Conservation (phyloP, 37 sponge, comb jelly and placozoan species). For the Agelas oroides region DNA sequence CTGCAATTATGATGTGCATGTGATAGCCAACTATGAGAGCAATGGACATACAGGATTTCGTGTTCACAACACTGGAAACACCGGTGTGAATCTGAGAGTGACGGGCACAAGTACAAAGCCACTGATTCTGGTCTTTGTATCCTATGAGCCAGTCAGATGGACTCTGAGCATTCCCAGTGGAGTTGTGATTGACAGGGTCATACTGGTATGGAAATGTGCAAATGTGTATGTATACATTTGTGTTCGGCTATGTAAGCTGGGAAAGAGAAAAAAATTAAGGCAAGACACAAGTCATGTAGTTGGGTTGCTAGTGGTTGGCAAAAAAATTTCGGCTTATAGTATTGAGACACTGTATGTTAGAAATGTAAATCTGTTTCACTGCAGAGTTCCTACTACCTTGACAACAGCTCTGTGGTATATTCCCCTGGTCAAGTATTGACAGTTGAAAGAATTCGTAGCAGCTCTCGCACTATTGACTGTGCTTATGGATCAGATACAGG, state of each 20-base stretch:
- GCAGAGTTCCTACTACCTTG: not conserved
- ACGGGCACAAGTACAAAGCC: not conserved
- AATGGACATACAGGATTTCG: not conserved
- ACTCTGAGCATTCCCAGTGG: slow-evolving; percentile 11
- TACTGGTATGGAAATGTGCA: slow-evolving; percentile 2
- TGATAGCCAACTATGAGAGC: slow-evolving; percentile 19
- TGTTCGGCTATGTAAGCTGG: too few relatives aligned
- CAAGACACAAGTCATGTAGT: too few relatives aligned
- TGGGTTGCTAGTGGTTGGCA: too few relatives aligned
- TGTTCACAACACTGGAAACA: not conserved
- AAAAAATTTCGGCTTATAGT: too few relatives aligned
- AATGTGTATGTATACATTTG: too few relatives aligned
- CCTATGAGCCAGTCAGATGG: slow-evolving; percentile 30
- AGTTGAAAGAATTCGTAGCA: not conserved
- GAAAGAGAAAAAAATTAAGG: too few relatives aligned
- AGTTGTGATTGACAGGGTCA: slow-evolving; percentile 11
- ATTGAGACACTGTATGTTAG: not conserved
- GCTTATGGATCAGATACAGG: slow-evolving; percentile 18
- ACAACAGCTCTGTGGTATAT: not conserved
- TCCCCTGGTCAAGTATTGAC: not conserved
- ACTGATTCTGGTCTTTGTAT: slow-evolving; percentile 17
- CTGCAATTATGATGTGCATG: slow-evolving; percentile 19
- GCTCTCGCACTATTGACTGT: not conserved
- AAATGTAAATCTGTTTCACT: not conserved
- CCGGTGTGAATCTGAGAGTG: slow-evolving; percentile 1